Conservation (phyloP, 2,113 vertebrate genomes). For the Perccottus glenii region DNA sequence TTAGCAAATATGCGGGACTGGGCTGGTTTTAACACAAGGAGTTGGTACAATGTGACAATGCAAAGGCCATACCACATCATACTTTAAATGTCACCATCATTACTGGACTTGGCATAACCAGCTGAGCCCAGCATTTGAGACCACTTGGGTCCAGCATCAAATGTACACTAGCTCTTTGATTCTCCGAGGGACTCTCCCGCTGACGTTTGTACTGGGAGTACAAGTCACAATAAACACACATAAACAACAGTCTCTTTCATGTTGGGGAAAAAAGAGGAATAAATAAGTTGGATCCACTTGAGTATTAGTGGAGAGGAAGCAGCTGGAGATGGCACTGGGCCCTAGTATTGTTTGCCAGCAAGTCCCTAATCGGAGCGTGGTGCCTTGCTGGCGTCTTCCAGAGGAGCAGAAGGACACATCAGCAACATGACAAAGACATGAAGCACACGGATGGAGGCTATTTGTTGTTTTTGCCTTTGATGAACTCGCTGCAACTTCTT, state of each 20-base stretch:
- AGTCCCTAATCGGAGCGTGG: constrained; percentile 51
- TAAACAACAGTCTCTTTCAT: constrained; percentile 63
- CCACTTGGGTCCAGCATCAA: constrained; percentile 46
- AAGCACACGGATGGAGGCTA: constrained; percentile 4
- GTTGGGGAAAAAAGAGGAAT: constrained; percentile 60
- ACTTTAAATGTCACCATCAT: constrained; percentile 26
- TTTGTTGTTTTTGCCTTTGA: constrained; percentile 11
- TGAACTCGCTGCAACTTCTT: not conserved
- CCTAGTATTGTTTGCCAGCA: constrained; percentile 69
- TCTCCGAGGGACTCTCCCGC: constrained; percentile 44
- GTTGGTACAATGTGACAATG: not conserved
- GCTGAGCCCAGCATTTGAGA: constrained; percentile 33
- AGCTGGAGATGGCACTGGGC: constrained; percentile 70
- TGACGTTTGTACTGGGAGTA: constrained; percentile 43
- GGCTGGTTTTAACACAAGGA: not conserved
- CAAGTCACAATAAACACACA: constrained; percentile 67
- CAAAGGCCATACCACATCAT: constrained; percentile 24
- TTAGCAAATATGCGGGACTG: not conserved
- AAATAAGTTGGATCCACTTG: constrained; percentile 64
- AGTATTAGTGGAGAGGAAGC: constrained; percentile 67
- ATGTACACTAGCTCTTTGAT: constrained; percentile 49
- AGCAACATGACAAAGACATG: constrained; percentile 33
- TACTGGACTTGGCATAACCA: constrained; percentile 28
- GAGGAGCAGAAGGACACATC: constrained; percentile 41
- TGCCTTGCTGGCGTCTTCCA: constrained; percentile 47